phyloP scores from a whole-genome alignment of 1,140 invertebrate genomes.

The Drosophila parabipectinata region DNA sequence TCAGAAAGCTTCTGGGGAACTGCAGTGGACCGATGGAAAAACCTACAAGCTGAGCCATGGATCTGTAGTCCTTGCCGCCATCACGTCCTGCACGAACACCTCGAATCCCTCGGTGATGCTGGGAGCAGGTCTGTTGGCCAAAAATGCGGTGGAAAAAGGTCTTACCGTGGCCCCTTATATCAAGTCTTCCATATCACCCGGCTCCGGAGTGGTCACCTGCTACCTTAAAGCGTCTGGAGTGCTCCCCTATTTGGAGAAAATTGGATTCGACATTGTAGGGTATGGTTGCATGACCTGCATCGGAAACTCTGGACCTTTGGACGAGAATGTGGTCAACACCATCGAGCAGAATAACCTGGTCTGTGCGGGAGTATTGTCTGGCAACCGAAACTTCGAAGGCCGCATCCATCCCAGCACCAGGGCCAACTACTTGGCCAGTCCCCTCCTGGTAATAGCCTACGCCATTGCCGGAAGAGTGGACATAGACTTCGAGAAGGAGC shows the following conservation, averaged over 20 bases:
- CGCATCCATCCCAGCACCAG: constrained; percentile 97
- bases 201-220: constrained; percentile 98
- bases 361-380: constrained; percentile 97
- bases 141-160: constrained; percentile 97
- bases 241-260: constrained; percentile 91
- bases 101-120: constrained; percentile 99
- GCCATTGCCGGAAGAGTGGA: constrained; percentile 96
- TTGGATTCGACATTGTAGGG: constrained; percentile 97
- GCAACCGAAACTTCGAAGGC: constrained; percentile 99
- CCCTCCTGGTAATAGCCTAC: constrained; percentile 97
- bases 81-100: constrained; percentile 99
- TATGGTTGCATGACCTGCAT: constrained; percentile 99
- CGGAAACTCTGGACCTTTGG: constrained; percentile 97
- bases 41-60: constrained; percentile 95
- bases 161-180: constrained; percentile 95
- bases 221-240: constrained; percentile 95
- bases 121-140: constrained; percentile 96
- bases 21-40: constrained; percentile 92
- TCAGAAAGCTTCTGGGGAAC: constrained; percentile 87
- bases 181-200: constrained; percentile 98
- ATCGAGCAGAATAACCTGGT: constrained; percentile 98
- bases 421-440: constrained; percentile 98
- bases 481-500: constrained; percentile 97
- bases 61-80: constrained; percentile 98
- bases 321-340: constrained; percentile 94